A percentile compares a stretch with the other conserved stretches of the same genome.
Conservation (phyloP, 2,888 invertebrate species). For the Watsonalla cultraria region DNA sequence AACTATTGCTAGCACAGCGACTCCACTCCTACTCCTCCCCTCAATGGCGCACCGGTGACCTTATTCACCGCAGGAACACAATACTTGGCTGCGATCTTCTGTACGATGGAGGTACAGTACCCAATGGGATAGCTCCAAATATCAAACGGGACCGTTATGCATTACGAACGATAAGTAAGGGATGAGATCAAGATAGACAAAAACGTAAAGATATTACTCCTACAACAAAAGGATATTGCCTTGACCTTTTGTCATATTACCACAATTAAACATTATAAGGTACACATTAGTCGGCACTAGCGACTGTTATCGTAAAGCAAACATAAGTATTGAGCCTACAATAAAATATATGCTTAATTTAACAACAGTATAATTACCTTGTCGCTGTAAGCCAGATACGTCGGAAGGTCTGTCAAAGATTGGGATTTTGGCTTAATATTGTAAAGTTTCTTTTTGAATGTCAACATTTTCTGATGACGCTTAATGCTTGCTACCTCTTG, state of each 20-base stretch:
- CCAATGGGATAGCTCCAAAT: background rate
- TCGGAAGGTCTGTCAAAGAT: slow-evolving; percentile 86
- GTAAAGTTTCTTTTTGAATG: slow-evolving; percentile 31
- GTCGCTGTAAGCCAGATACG: slow-evolving; percentile 83
- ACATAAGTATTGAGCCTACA: slow-evolving; percentile 2
- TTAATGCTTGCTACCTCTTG: slow-evolving; percentile 52
- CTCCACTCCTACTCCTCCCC: background rate
- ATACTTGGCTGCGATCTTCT: no score
- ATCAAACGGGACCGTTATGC: no score
- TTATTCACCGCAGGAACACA: no score
- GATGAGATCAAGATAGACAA: background rate
- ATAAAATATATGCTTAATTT: background rate
- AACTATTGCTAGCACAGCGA: no score
- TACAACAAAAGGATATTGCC: no score
- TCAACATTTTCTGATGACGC: slow-evolving; percentile 41
- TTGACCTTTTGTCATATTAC: no score
- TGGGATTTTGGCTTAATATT: slow-evolving; percentile 49
- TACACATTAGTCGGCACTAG: no score
- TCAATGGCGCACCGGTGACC: no score
- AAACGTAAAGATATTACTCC: no score
- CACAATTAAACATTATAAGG: no score
- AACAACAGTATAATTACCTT: slow-evolving; percentile 62
- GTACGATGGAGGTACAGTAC: no score
- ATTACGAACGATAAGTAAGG: no score
- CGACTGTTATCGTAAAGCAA: background rate